Conservation (phyloP, 2,113 vertebrate species). For the Myrmecophaga tridactyla region DNA sequence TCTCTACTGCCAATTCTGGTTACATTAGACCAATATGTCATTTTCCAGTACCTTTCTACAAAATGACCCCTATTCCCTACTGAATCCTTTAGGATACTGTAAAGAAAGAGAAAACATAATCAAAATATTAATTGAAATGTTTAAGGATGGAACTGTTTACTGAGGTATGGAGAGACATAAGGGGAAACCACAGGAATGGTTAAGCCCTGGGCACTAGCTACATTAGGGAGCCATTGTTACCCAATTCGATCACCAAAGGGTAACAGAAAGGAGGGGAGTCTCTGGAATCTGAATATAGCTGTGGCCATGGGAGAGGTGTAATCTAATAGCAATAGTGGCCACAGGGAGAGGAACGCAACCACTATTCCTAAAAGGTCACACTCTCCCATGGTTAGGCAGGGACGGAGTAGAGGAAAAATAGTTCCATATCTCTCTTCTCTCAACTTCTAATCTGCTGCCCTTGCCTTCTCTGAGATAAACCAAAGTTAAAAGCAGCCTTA, state of each 20-base stretch:
- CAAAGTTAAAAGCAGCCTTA: not conserved
- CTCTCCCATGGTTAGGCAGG: not conserved
- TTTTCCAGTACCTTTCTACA: not conserved
- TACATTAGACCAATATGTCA: not conserved
- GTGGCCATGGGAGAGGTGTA: not conserved
- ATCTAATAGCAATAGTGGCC: not conserved
- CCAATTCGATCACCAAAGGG: not conserved
- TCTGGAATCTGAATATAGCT: not conserved
- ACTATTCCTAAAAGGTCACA: not conserved
- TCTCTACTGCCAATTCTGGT: not conserved
- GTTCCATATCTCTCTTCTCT: not conserved
- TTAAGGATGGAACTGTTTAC: not conserved
- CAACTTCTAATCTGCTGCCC: not conserved
- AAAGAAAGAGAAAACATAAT: not conserved
- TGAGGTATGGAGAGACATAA: not conserved
- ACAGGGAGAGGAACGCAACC: not conserved
- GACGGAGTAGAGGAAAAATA: not conserved
- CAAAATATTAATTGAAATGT: not conserved
- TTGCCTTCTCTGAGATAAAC: not conserved
- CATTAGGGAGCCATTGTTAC: not conserved
- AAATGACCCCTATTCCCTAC: not conserved
- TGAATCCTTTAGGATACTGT: not conserved
- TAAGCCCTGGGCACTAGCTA: not conserved
- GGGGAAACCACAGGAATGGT: not conserved
- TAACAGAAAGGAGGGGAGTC: not conserved